phyloP scores from a whole-genome alignment of 2,113 vertebrate genomes.

The Eonycteris spelaea region DNA sequence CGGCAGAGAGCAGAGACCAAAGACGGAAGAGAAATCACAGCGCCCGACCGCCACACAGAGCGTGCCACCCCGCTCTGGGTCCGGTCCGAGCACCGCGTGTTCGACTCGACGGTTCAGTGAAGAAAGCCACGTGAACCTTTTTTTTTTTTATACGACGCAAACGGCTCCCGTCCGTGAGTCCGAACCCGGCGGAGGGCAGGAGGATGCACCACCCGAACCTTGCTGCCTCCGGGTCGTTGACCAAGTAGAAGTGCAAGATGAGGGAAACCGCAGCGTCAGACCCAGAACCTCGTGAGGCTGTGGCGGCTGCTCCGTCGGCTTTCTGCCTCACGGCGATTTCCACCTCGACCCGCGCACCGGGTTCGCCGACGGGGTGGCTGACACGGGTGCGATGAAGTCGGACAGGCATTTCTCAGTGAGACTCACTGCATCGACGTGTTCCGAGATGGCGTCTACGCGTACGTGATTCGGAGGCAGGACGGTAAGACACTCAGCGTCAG shows the following conservation, averaged over 20 bases:
- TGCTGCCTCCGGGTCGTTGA: not conserved
- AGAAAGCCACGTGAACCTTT: not conserved
- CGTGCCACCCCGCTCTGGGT: accelerated
- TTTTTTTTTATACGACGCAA: not conserved
- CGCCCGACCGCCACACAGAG: accelerated
- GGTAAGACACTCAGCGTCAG: accelerated
- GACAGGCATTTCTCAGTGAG: accelerated
- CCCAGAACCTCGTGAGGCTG: constrained; percentile 47
- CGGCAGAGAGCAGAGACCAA: not conserved
- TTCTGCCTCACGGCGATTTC: constrained; percentile 58
- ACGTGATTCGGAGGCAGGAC: accelerated
- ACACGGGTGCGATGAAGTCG: accelerated
- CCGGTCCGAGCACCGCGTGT: accelerated
- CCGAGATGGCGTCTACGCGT: accelerated
- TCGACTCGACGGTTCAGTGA: accelerated
- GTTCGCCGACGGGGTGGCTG: accelerated
- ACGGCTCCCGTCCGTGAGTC: accelerated
- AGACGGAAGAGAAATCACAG: accelerated
- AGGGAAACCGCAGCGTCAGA: constrained; percentile 50
- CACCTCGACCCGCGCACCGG: not conserved
- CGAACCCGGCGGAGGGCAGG: accelerated
- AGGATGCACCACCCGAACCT: not conserved
- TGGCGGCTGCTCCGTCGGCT: not conserved
- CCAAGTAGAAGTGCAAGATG: not conserved
- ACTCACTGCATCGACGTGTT: not conserved